phyloP scores from a whole-genome alignment of 2,797 vertebrate genomes.

The Spinus pinus region DNA sequence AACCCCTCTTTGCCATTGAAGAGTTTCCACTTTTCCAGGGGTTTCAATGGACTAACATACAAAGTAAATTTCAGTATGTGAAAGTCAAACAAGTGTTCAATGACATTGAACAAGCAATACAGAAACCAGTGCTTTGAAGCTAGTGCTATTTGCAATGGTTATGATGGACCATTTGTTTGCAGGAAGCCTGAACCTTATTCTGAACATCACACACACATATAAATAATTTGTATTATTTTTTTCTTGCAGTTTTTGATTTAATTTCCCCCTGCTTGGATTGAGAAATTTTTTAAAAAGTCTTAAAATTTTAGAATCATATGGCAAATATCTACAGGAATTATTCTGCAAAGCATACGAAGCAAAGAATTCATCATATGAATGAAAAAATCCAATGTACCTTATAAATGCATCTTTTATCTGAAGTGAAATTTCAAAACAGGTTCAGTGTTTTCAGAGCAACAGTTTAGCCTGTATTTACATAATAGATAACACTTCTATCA shows the following conservation, averaged over 20 bases:
- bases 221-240: neutral
- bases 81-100: neutral
- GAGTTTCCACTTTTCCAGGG: neutral
- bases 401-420: neutral
- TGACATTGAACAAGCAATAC: neutral
- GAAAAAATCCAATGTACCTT: neutral
- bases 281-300: neutral
- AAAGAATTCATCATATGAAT: neutral
- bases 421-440: neutral
- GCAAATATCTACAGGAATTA: neutral
- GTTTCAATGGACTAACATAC: neutral
- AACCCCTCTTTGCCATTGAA: neutral
- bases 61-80: neutral
- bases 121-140: neutral
- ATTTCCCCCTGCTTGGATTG: neutral
- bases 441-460: neutral
- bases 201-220: neutral
- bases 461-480: neutral
- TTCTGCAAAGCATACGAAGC: neutral
- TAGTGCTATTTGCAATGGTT: neutral
- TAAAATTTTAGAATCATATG: neutral
- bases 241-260: neutral
- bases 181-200: neutral
- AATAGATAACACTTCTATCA: neutral
- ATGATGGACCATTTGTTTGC: rapidly evolving